Percentiles rank a stretch among this genome's conserved stretches.
phyloP scores from a whole-genome alignment of 2,113 vertebrate genomes.

The Cyprinodon variegatus region DNA sequence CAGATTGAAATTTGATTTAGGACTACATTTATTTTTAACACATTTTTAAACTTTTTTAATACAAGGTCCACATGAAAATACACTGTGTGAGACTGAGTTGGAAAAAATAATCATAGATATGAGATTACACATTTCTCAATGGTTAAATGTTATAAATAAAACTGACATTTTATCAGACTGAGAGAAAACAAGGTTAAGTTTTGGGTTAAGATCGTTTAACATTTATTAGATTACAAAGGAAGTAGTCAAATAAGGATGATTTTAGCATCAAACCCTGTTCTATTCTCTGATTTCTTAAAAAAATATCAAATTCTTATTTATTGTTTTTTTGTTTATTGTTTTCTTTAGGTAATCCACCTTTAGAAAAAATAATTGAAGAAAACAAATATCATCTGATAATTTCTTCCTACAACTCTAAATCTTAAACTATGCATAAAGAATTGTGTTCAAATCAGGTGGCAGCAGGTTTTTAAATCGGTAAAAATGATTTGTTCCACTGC shows the following conservation, averaged over 20 bases:
- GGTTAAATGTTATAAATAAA: background rate
- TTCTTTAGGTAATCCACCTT: too few species aligned
- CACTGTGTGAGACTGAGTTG: background rate
- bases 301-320: too few species aligned
- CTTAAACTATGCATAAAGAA: background rate
- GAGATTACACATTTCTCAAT: background rate
- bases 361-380: too few species aligned
- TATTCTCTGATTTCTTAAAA: too few species aligned
- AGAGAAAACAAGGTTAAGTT: background rate
- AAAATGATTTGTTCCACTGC: constrained; percentile 49
- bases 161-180: background rate
- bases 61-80: background rate
- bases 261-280: background rate
- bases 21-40: background rate
- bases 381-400: too few species aligned
- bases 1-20: background rate
- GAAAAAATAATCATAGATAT: background rate
- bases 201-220: background rate
- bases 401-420: background rate
- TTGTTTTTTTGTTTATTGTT: too few species aligned
- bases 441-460: constrained; percentile 13
- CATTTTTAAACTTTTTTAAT: background rate
- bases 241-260: background rate
- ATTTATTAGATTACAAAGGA: background rate
- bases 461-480: constrained; percentile 28